Percentiles rank a stretch among this genome's conserved stretches.
These are phyloP conservation scores for Tachina grossa DNA, from an alignment of 2,888 invertebrate genomes.

Conservation along the genomic window DNA sequence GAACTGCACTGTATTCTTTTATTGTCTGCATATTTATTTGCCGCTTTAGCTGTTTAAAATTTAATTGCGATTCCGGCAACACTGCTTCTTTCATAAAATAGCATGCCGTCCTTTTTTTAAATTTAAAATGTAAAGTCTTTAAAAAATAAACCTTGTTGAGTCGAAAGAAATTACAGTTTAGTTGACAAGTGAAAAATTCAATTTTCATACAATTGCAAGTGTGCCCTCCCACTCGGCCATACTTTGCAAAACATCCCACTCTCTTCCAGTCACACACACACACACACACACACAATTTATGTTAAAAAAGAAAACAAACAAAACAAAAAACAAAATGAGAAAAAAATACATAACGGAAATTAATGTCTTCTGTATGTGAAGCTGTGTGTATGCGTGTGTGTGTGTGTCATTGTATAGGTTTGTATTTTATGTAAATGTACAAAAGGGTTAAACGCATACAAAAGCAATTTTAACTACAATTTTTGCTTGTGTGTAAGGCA, in stretches of 20 bases:
- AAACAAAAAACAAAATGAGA: not conserved
- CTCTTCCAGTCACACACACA: not conserved
- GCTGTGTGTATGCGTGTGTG: no score
- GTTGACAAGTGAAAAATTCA: not conserved
- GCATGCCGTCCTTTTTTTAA: no score
- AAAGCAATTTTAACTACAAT: no score
- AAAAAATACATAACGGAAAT: slow-evolving; percentile 56
- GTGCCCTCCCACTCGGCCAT: not conserved
- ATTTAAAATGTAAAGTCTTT: no score
- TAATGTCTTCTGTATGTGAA: slow-evolving; percentile 47
- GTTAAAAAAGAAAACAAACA: not conserved
- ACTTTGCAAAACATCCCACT: not conserved
- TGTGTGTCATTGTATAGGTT: not conserved
- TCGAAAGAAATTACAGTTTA: not conserved
- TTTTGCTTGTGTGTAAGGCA: no score
- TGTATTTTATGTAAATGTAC: not conserved
- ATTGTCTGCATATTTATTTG: no score
- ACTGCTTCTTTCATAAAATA: no score
- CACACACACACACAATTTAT: not conserved
- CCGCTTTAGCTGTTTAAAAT: no score
- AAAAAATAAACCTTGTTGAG: no score
- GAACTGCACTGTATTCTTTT: no score
- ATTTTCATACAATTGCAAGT: not conserved
- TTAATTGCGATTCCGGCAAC: no score
- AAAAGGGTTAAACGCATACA: not conserved